phyloP scores from a whole-genome alignment of 2,113 vertebrate species.

The Furnarius figulus region DNA sequence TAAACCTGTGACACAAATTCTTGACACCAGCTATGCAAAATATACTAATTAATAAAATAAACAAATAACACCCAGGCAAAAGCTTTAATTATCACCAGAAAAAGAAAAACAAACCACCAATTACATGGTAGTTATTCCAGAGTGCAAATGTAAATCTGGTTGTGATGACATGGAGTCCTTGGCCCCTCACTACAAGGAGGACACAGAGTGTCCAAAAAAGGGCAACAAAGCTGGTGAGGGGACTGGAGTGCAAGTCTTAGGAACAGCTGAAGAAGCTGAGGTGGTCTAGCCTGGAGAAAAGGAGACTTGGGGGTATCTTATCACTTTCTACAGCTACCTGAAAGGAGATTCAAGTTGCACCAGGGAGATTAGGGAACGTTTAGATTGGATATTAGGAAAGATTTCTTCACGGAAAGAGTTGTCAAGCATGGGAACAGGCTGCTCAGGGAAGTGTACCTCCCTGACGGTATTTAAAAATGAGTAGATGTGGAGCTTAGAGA shows the following conservation, averaged over 20 bases:
- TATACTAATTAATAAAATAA: slow-evolving; percentile 25
- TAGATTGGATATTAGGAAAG: background rate
- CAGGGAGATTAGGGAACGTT: background rate
- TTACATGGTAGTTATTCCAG: background rate
- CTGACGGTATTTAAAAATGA: background rate
- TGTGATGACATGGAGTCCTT: background rate
- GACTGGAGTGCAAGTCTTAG: background rate
- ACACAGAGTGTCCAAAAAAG: too few species aligned
- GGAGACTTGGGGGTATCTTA: background rate
- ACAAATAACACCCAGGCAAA: background rate
- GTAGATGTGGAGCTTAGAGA: background rate
- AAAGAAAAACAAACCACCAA: background rate
- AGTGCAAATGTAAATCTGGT: background rate
- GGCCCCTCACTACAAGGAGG: background rate
- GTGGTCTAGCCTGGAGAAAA: background rate
- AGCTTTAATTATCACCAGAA: background rate
- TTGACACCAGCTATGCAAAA: background rate
- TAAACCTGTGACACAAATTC: background rate
- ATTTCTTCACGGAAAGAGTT: background rate
- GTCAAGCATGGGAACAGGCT: background rate
- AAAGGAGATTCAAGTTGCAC: background rate
- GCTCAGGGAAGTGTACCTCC: background rate
- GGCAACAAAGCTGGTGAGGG: background rate
- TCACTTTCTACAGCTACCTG: background rate
- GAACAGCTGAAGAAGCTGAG: background rate